These are phyloP conservation scores for Anthoscopus minutus DNA, from an alignment of 2,113 vertebrate species.

Conservation along the genomic window DNA sequence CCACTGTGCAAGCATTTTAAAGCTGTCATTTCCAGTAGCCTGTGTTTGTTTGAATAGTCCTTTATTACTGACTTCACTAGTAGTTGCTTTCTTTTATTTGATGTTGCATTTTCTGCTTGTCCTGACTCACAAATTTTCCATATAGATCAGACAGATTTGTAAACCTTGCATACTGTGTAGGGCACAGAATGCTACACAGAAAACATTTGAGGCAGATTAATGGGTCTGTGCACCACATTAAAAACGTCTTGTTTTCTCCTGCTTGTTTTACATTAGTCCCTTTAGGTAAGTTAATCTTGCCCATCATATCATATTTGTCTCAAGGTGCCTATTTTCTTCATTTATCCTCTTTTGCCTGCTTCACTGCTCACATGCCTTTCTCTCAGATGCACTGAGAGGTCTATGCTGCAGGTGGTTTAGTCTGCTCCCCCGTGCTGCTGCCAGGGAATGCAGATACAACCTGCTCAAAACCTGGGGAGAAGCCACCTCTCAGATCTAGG, in stretches of 20 bases:
- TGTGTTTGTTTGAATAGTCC: neutral
- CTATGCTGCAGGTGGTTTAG: neutral
- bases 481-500: neutral
- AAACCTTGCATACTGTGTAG: neutral
- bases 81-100: neutral
- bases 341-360: neutral
- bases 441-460: neutral
- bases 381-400: neutral
- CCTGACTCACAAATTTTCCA: neutral
- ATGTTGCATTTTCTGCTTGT: neutral
- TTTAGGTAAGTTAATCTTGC: conserved; percentile 27
- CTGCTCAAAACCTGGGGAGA: neutral
- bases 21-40: neutral
- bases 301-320: neutral
- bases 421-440: neutral
- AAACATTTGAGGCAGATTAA: conserved; percentile 23
- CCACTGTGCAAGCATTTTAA: neutral
- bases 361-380: neutral
- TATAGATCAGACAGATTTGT: neutral
- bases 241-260: neutral
- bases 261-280: neutral
- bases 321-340: neutral
- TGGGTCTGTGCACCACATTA: conserved; percentile 29
- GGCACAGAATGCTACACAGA: neutral
- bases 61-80: neutral